Base-by-base conservation (phyloP, 2,797 vertebrate species). In the Dicrostonyx torquatus region DNA sequence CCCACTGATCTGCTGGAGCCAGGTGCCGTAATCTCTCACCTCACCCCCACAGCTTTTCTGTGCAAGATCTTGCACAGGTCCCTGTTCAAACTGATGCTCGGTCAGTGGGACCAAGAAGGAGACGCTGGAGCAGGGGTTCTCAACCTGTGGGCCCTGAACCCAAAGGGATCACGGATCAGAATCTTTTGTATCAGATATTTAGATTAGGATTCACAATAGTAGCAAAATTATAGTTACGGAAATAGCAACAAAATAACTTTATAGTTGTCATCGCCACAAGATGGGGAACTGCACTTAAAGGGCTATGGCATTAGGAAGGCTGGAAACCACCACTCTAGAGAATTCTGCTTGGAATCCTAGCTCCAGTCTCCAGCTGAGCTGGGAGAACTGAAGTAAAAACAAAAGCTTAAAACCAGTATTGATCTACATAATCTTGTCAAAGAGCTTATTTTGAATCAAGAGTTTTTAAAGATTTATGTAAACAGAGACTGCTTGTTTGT, bases 331-430 rank as follows among this genome's bases (percentile, higher is more conserved):
- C 6, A 10, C 20, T 37, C 53, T 50, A 29, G n/a, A 78, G 62
- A 73, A 3, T 64, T 34, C 45, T 68, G 6, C 72, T 60, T 13
- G 3, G 10, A 45, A 26, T 5, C 72, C 89, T 55, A 48, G 24
- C n/a, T 88, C 72, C 1, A 8, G 13, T 34, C 60, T 70, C 50
- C 24, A 34, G 14, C 37, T 90, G 48, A 77, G 60, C 34, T 86
- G 62, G 66, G 45, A 84, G n/a, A 72, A 88, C 55, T 92, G 80
- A 91, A 93, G 34, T 62, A 78, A 86, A 90, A 84, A 75, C 13
- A 90, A 91, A 64, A 94, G 77, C 77, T 78, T 83, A n/a, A 87
- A 45, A 37, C 22, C 89, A 79, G 82, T 79, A 60, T 17, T 14
- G 90, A 77, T 70, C 10, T 48, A 15, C 20, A 75, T 70, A 75